Percentiles rank a stretch among this genome's conserved stretches.
Conservation (phyloP, 2,113 vertebrate species). For the Lamprologus ornatipinnis region DNA sequence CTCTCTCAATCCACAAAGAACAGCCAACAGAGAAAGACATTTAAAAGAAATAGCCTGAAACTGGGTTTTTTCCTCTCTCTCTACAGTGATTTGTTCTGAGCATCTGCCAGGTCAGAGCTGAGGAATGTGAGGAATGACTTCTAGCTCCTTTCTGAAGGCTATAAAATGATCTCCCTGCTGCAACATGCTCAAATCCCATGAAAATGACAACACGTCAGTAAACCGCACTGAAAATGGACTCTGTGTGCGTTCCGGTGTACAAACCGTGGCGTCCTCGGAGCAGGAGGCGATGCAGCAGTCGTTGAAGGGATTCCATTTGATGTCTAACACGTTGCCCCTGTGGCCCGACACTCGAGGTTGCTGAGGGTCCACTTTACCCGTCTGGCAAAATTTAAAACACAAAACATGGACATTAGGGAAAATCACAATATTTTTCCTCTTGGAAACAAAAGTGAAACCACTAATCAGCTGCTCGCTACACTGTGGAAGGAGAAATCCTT, state of each 20-base stretch:
- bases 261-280: constrained; percentile 87
- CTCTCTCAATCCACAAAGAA: neutral
- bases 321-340: constrained; percentile 83
- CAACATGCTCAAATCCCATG: constrained; percentile 12
- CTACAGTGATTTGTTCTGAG: neutral
- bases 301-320: constrained; percentile 94
- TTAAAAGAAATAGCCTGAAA: neutral
- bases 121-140: constrained; percentile 48
- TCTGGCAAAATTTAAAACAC: constrained; percentile 61
- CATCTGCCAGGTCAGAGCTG: neutral
- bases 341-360: constrained; percentile 86
- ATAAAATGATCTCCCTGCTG: constrained; percentile 26
- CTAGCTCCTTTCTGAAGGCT: neutral
- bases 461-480: neutral
- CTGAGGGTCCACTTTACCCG: constrained; percentile 87
- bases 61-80: neutral
- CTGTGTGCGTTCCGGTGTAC: constrained; percentile 28
- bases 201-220: neutral
- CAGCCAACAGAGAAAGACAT: neutral
- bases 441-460: neutral
- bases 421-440: neutral
- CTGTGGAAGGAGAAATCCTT: neutral
- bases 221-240: neutral
- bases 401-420: neutral
- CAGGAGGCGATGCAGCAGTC: constrained; percentile 89